Evolutionary conservation across 2,797 vertebrate genomes (phyloP).

Genomic region (Siniperca scherzeri): DNA sequence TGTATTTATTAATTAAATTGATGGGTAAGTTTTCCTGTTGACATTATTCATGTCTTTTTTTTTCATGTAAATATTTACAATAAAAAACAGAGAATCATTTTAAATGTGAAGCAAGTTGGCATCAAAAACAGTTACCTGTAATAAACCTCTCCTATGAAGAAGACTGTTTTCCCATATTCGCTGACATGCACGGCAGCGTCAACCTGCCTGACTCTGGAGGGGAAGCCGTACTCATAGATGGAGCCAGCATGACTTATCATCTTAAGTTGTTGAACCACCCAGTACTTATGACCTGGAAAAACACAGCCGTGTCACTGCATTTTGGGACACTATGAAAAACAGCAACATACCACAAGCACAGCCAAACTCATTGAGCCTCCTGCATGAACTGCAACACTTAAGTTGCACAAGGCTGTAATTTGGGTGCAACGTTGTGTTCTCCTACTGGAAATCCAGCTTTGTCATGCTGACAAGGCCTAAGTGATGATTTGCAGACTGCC

Average conservation of each 20-base stretch:
- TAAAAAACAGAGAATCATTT: not conserved
- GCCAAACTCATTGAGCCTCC: slow-evolving; percentile 56
- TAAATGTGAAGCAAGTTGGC: not conserved
- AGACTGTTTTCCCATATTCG: slow-evolving; percentile 75
- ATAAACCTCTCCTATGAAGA: slow-evolving; percentile 77
- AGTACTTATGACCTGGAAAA: slow-evolving; percentile 82
- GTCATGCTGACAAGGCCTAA: slow-evolving; percentile 73
- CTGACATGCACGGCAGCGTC: slow-evolving; percentile 76
- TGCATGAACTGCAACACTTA: slow-evolving; percentile 69
- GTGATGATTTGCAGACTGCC: slow-evolving; percentile 62
- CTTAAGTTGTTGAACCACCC: slow-evolving; percentile 78
- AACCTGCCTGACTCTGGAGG: slow-evolving; percentile 69
- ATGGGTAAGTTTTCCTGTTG: not conserved
- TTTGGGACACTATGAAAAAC: slow-evolving; percentile 64
- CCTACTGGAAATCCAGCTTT: slow-evolving; percentile 64
- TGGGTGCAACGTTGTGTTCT: slow-evolving; percentile 47
- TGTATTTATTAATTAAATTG: not conserved
- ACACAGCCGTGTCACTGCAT: slow-evolving; percentile 66
- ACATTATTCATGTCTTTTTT: not conserved
- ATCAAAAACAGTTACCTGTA: slow-evolving; percentile 71
- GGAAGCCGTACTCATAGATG: slow-evolving; percentile 80
- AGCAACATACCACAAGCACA: slow-evolving; percentile 58
- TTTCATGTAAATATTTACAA: not conserved
- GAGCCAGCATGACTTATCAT: slow-evolving; percentile 68
- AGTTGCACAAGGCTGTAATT: slow-evolving; percentile 76